Evolutionary conservation across 2,888 invertebrate species (phyloP).

Genomic region (Buathra laborator): DNA sequence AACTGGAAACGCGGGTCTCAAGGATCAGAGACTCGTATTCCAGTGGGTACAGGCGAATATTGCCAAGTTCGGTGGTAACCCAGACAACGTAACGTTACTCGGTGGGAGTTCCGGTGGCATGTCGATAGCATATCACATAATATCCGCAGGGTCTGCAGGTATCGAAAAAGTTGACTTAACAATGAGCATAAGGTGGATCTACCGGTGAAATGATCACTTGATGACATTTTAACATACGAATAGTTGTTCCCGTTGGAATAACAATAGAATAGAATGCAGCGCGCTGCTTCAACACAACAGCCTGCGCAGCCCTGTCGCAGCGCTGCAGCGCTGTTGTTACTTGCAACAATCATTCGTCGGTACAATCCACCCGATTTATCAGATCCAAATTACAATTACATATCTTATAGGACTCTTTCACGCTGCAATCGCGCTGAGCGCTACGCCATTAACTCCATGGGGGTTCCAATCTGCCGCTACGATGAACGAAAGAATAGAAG

Average conservation of each 20-base stretch:
- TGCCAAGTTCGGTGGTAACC: conserved; percentile 54
- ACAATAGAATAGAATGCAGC: too few species aligned
- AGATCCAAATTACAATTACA: neutral
- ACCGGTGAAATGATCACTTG: too few species aligned
- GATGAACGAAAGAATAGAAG: neutral
- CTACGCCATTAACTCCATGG: neutral
- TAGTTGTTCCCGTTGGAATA: too few species aligned
- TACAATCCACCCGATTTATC: neutral
- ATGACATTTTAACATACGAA: too few species aligned
- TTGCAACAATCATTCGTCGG: too few species aligned
- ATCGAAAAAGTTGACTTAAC: neutral
- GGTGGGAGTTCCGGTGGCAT: conserved; percentile 44
- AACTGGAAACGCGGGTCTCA: conserved; percentile 57
- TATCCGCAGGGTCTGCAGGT: conserved; percentile 46
- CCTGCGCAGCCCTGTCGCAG: too few species aligned
- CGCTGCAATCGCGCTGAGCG: neutral
- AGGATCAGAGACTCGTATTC: conserved; percentile 53
- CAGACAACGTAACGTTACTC: conserved; percentile 51
- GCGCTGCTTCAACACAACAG: too few species aligned
- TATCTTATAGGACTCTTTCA: neutral
- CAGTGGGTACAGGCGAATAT: conserved; percentile 53
- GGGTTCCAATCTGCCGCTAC: neutral
- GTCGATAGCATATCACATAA: conserved; percentile 40
- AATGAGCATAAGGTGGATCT: neutral
- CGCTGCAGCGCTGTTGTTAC: too few species aligned